A percentile compares a stretch with the other conserved stretches of the same genome.
Evolutionary conservation across 2,113 vertebrate species (phyloP).

Genomic region (Progne subis): DNA sequence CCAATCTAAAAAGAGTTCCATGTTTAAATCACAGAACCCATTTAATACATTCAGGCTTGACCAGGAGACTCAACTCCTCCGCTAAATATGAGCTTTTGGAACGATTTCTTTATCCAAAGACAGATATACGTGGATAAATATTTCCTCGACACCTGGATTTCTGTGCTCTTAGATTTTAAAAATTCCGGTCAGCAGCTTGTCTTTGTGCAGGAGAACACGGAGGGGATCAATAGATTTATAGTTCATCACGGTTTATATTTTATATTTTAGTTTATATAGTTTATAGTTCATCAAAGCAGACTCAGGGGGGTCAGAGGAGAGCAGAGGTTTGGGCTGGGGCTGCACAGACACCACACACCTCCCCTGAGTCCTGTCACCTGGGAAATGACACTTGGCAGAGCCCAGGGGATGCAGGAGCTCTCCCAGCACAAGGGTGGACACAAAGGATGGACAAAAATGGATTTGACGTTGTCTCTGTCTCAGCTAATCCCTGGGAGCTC

Average conservation of each 20-base stretch:
- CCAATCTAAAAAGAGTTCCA: background rate
- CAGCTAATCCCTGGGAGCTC: background rate
- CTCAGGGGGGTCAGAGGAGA: background rate
- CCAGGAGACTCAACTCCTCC: background rate
- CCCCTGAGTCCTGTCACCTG: background rate
- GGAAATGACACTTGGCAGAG: background rate
- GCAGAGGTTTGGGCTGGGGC: background rate
- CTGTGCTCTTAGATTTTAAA: background rate
- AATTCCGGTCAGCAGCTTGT: background rate
- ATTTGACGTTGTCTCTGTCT: background rate
- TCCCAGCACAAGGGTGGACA: background rate
- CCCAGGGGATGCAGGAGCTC: background rate
- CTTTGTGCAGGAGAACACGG: background rate
- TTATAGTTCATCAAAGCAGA: background rate
- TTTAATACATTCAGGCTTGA: background rate
- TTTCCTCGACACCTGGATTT: background rate
- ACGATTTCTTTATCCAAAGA: background rate
- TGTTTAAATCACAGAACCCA: background rate
- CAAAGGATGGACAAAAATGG: too few relatives aligned
- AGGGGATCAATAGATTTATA: background rate
- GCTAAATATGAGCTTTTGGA: background rate
- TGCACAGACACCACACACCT: background rate
- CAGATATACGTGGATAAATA: rapidly evolving
- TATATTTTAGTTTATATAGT: background rate
- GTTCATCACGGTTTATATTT: too few relatives aligned